Base-by-base conservation (phyloP, 2,113 vertebrate genomes). In the Pseudois nayaur region DNA sequence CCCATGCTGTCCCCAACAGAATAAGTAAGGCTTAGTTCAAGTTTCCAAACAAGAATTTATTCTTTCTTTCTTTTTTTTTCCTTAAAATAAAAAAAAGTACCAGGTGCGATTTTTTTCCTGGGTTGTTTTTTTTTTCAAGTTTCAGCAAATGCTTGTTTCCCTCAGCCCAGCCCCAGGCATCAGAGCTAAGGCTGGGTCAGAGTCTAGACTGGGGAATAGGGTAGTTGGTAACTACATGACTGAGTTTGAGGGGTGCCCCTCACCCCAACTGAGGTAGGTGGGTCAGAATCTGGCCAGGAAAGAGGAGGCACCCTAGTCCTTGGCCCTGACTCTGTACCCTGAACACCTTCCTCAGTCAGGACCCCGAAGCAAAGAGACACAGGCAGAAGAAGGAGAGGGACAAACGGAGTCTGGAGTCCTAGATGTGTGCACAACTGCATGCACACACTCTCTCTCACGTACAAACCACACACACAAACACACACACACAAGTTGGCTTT, bases 11-110 rank as follows among this genome's bases (percentile, higher is more conserved):
- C 67, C 86, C 40, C 71, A 97, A 86, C 5, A 98, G 27, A 95
- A 95, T 95, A 87, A 57, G 14, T n/a, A 95, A 55, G 94, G 16
- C 48, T 96, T 94, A 94, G 33, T 91, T 98, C 96, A 98, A 33
- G 74, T 98, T 82, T 98, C 71, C 98, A 98, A 98, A 98, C 62
- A 93, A 97, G 96, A 92, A 74, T 99, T 99, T 99, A 99, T 99
- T 99, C 33, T 78, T 94, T 86, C 10, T 74, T 89, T 50, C 48
- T 91, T 94, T 84, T 91, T 97, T 19, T 78, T 92, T 6, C 3
- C 0, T 14, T 31, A 12, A 25, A 74, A 74, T 43, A 40, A 40
- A 59, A 98, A 98, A 93, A 96, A 97, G 97, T 96, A 98, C 98
- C 96, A 89, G 93, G 96, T 93, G 97, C 94, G 89, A 87, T 94